phyloP scores from a whole-genome alignment of 2,797 vertebrate species.

The Acrocephalus scirpaceus region DNA sequence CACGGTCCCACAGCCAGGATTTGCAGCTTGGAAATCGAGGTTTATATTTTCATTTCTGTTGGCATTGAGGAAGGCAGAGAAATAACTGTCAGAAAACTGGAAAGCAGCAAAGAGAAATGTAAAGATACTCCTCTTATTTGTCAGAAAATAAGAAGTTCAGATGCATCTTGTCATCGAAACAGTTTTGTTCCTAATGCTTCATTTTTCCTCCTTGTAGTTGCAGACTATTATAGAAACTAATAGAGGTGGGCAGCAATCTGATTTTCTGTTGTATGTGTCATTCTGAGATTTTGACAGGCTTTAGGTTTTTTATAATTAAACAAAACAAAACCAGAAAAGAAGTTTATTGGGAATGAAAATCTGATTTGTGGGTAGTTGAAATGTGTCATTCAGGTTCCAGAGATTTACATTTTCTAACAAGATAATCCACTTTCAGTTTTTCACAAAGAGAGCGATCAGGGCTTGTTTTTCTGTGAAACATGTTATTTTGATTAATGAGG shows the following conservation, averaged over 20 bases:
- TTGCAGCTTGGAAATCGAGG: background rate
- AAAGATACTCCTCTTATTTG: slow-evolving; percentile 57
- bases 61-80: background rate
- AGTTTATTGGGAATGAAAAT: slow-evolving; percentile 29
- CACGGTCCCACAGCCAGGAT: background rate
- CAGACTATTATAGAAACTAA: slow-evolving; percentile 66
- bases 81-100: slow-evolving; percentile 48
- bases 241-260: slow-evolving; percentile 58
- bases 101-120: slow-evolving; percentile 20
- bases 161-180: slow-evolving; percentile 68
- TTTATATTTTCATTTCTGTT: slow-evolving; percentile 7
- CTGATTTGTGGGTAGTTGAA: slow-evolving; percentile 49
- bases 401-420: slow-evolving; percentile 32
- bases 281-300: slow-evolving; percentile 45
- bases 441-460: slow-evolving; percentile 18
- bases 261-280: slow-evolving; percentile 51
- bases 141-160: slow-evolving; percentile 67
- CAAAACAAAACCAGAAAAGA: slow-evolving; percentile 37
- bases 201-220: slow-evolving; percentile 61
- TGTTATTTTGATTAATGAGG: slow-evolving; percentile 60
- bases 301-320: slow-evolving; percentile 44
- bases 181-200: slow-evolving; percentile 63
- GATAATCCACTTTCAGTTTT: slow-evolving; percentile 32
- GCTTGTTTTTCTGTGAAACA: slow-evolving; percentile 1
- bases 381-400: slow-evolving; percentile 30